Evolutionary conservation across 2,797 vertebrate genomes (phyloP).

Genomic region (Rhabdophis nuchalis): DNA sequence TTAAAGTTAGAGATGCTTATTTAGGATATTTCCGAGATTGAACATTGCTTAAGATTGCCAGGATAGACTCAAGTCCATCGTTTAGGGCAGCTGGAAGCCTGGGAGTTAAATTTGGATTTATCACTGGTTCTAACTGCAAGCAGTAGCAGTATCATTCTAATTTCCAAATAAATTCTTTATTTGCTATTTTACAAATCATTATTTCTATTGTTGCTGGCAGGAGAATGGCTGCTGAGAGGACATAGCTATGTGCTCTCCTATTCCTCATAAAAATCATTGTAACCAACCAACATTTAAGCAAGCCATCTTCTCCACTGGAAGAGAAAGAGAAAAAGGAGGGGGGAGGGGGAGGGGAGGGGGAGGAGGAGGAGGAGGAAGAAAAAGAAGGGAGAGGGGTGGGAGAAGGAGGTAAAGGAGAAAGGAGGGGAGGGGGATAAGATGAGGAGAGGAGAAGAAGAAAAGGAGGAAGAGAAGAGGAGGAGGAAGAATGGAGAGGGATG

Average conservation of each 20-base stretch:
- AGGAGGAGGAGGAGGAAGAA: no score
- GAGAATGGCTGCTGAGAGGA: background rate
- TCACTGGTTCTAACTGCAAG: background rate
- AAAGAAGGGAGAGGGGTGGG: no score
- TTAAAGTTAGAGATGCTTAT: background rate
- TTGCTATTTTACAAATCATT: background rate
- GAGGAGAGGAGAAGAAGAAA: no score
- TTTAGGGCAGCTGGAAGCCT: background rate
- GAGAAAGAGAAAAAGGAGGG: background rate
- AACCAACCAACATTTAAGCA: background rate
- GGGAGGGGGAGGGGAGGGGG: rapidly evolving
- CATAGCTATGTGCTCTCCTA: background rate
- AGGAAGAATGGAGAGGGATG: no score
- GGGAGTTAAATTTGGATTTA: background rate
- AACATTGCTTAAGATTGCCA: background rate
- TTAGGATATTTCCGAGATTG: background rate
- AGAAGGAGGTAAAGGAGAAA: no score
- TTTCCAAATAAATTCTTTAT: background rate
- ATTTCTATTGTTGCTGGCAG: background rate
- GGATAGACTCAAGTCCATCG: background rate
- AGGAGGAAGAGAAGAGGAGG: no score
- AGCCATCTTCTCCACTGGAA: background rate
- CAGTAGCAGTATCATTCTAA: background rate
- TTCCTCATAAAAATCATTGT: background rate
- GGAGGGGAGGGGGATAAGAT: no score